Evolutionary conservation across 2,888 invertebrate species (phyloP).

Genomic region (Drosophila peninsularis): DNA sequence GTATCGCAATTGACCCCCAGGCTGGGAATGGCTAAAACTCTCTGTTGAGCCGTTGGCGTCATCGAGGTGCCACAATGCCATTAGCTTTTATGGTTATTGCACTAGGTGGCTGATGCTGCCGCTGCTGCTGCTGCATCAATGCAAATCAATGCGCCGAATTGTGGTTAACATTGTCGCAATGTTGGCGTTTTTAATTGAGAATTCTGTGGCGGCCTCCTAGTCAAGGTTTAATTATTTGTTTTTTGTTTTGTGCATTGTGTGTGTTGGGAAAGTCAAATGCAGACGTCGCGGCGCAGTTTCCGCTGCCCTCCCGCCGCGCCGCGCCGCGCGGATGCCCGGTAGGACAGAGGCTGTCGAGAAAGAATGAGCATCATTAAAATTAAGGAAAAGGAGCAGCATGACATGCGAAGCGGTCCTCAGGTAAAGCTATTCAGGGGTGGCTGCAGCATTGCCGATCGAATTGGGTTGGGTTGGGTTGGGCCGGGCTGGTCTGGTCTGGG

Average conservation of each 20-base stretch:
- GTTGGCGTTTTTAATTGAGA: conserved; percentile 77
- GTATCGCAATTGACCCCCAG: no score
- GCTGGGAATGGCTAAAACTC: conserved; percentile 43
- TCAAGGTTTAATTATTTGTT: conserved; percentile 9
- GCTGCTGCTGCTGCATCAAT: conserved; percentile 56
- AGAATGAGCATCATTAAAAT: conserved; percentile 65
- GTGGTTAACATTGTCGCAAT: conserved; percentile 61
- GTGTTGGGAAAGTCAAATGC: conserved; percentile 38
- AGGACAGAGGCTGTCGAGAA: conserved; percentile 29
- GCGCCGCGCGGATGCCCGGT: conserved; percentile 57
- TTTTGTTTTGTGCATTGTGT: not conserved
- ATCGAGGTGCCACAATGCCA: conserved; percentile 73
- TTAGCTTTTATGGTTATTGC: conserved; percentile 78
- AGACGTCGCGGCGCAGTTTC: conserved; percentile 42
- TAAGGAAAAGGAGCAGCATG: conserved; percentile 72
- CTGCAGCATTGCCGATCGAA: conserved; percentile 29
- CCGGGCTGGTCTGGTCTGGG: conserved; percentile 14
- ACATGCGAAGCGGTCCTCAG: conserved; percentile 55
- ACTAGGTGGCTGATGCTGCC: conserved; percentile 30
- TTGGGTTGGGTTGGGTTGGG: conserved; percentile 20
- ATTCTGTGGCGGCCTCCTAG: conserved; percentile 34
- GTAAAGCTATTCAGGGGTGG: conserved; percentile 71
- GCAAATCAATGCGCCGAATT: conserved; percentile 73
- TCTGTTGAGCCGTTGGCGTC: conserved; percentile 56
- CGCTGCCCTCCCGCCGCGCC: conserved; percentile 62